Base-by-base conservation (phyloP, 2,113 vertebrate genomes). In the Paradisaea rubra region DNA sequence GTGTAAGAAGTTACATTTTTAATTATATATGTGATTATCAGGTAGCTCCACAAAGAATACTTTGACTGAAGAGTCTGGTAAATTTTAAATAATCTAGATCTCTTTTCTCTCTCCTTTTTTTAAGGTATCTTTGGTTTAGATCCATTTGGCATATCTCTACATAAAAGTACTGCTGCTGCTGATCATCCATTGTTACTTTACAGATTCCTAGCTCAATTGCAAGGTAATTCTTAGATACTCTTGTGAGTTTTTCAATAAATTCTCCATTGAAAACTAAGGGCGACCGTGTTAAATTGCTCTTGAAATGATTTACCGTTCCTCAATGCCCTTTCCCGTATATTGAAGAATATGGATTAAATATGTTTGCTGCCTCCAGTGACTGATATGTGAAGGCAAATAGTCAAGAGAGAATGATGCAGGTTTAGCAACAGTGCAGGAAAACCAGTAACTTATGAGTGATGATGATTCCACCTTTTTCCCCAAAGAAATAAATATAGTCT, bases 181-280 rank as follows among this genome's bases (percentile, higher is more conserved):
- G 23, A 30, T 86, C 76, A 70, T 56, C 13, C 63, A 23, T 68
- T 71, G 7, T 33, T 44, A 13, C 2, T 89, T 95, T 94, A 63
- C 12, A 81, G 13, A 19, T 93, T 45, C 42, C 45, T 85, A 27
- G 14, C 22, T 87, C 30, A 60, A 24, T 86, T 81, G 76, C 12
- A 84, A 70, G 20, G 30, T 61, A 91, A 81, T 31, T 88, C 18
- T 76, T 31, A 57, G 16, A 28, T 47, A 77, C 68, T 94, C 73
- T 69, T 90, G 17, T 61, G 42, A 81, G 25, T 59, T 93, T 20
- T 69, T 93, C 63, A 96, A 20, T 83, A 94, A 94, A 90, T 95
- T 88, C 24, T 78, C 49, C 33, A 74, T 20, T 93, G 73, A 93
- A 96, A 93, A 33, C 45, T 89, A 91, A 92, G 39, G 42, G 13